Conservation (phyloP, 2,888 invertebrate species). For the Epistrophella euchroma region DNA sequence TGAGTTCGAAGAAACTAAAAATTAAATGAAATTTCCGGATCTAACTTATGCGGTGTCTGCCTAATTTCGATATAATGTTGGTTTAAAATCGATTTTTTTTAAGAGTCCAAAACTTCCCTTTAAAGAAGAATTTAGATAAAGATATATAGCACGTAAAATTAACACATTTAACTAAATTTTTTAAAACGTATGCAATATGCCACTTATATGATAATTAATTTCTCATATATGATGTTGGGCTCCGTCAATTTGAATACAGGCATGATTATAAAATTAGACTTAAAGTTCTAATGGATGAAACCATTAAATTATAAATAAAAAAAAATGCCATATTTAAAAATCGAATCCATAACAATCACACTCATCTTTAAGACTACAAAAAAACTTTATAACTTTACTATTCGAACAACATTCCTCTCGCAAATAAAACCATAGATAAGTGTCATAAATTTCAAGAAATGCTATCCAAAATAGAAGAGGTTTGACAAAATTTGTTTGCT, state of each 20-base stretch:
- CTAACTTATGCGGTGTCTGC: too few species aligned
- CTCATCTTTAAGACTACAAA: neutral
- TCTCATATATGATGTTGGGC: neutral
- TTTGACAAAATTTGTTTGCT: neutral
- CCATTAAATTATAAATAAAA: neutral
- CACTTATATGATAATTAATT: conserved; percentile 12
- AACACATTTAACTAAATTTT: conserved; percentile 15
- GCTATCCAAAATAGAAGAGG: neutral
- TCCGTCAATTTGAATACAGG: neutral
- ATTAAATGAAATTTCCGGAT: too few species aligned
- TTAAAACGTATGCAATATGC: neutral
- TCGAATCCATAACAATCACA: neutral
- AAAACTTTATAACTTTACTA: neutral
- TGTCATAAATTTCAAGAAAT: neutral
- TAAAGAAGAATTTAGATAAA: neutral
- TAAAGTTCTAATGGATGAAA: neutral
- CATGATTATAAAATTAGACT: conserved; percentile 3
- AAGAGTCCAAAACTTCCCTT: neutral
- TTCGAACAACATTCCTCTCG: neutral
- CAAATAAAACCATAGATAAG: neutral
- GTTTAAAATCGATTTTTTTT: neutral
- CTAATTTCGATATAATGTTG: too few species aligned
- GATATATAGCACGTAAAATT: neutral
- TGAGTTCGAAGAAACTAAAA: neutral
- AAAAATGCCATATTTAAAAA: neutral